Conservation (phyloP, 2,888 invertebrate genomes). For the Onchidella celtica region DNA sequence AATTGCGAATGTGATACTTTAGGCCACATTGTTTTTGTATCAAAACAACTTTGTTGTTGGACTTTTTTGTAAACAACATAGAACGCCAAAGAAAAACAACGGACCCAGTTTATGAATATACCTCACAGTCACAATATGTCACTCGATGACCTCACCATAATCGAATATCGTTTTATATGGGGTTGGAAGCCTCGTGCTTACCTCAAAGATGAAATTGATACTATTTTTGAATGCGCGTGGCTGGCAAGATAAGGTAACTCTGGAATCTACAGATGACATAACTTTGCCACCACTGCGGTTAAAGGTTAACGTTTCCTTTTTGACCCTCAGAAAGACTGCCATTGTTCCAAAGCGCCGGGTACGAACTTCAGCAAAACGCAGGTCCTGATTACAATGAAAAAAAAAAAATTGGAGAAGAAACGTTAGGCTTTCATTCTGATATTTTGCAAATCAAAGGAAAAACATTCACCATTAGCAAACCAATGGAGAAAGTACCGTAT, state of each 20-base stretch:
- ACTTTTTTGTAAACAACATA: no score
- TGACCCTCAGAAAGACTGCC: slow-evolving; percentile 67
- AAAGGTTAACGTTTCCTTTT: slow-evolving; percentile 64
- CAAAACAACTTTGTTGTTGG: no score
- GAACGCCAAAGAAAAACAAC: no score
- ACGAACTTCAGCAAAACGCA: slow-evolving; percentile 71
- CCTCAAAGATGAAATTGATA: slow-evolving; percentile 67
- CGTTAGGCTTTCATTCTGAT: no score
- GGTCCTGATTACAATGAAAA: slow-evolving; percentile 62
- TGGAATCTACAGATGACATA: slow-evolving; percentile 68
- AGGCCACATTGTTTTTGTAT: background rate
- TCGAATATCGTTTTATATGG: no score
- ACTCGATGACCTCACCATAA: no score
- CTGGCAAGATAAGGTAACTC: slow-evolving; percentile 66
- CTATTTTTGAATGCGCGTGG: slow-evolving; percentile 63
- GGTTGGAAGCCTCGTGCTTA: no score
- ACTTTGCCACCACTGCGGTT: slow-evolving; percentile 66
- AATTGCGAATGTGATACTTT: background rate
- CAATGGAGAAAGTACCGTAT: no score
- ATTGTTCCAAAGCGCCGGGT: slow-evolving; percentile 62
- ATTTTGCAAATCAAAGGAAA: no score
- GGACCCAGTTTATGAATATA: no score
- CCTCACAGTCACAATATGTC: no score
- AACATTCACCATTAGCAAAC: no score
- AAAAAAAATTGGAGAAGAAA: background rate